phyloP scores from a whole-genome alignment of 2,888 invertebrate genomes.

The Cremastobaeus sp. region DNA sequence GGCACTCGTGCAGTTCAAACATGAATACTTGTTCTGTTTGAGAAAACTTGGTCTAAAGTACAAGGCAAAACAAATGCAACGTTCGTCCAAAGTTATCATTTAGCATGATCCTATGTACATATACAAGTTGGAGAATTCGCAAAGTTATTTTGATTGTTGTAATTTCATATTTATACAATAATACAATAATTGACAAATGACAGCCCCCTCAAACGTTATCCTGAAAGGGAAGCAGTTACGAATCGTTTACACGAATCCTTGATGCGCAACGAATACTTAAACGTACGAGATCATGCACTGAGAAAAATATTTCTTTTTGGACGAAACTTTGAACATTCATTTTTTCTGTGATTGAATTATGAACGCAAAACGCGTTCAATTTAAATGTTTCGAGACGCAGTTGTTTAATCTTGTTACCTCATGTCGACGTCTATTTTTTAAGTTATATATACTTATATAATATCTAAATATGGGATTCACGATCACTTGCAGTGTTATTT shows the following conservation, averaged over 20 bases:
- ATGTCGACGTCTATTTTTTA: conserved; percentile 12
- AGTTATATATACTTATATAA: neutral
- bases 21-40: conserved; percentile 54
- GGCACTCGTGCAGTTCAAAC: conserved; percentile 75
- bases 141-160: too few relatives aligned
- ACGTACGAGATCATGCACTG: conserved; percentile 45
- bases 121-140: neutral
- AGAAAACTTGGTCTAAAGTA: conserved; percentile 35
- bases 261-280: conserved; percentile 44
- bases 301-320: conserved; percentile 23
- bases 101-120: conserved; percentile 22
- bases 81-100: conserved; percentile 17
- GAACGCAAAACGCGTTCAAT: too few relatives aligned
- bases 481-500: conserved; percentile 30
- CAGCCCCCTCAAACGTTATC: too few relatives aligned
- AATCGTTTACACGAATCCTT: conserved; percentile 14
- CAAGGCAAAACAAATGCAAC: conserved; percentile 11
- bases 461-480: conserved; percentile 14
- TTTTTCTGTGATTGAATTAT: neutral
- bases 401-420: neutral
- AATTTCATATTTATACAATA: too few relatives aligned
- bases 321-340: neutral
- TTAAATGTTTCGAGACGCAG: conserved; percentile 1
- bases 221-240: too few relatives aligned
- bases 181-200: conserved; percentile 7